These are phyloP conservation scores for Oligia strigilis DNA, from an alignment of 2,888 invertebrate genomes.

Conservation along the genomic window DNA sequence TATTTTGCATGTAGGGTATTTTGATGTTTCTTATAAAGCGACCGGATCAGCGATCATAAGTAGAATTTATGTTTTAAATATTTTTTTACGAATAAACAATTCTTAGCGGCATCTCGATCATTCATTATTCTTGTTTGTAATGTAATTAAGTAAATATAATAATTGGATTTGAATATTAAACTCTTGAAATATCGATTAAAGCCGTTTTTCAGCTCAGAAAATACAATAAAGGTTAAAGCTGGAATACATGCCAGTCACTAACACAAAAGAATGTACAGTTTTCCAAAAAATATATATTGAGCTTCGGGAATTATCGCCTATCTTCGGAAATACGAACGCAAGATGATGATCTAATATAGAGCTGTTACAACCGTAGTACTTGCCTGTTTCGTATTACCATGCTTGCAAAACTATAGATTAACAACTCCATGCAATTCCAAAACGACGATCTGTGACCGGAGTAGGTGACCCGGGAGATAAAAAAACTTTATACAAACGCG, in stretches of 20 bases:
- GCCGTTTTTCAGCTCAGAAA: background rate
- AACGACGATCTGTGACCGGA: background rate
- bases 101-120: conserved; percentile 2
- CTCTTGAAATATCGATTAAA: background rate
- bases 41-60: too few species aligned
- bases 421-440: background rate
- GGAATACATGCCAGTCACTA: background rate
- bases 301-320: background rate
- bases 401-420: background rate
- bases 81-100: background rate
- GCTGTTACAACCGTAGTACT: background rate
- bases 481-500: background rate
- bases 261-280: background rate
- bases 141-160: conserved; percentile 3
- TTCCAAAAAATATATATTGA: background rate
- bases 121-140: background rate
- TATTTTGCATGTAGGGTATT: too few species aligned
- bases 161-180: background rate
- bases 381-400: background rate
- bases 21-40: background rate
- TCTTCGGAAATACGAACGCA: background rate
- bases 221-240: background rate
- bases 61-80: background rate
- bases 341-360: background rate
- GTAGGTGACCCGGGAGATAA: too few species aligned